Evolutionary conservation across 2,888 invertebrate species (phyloP).

Genomic region (Drosophila nigricruria): DNA sequence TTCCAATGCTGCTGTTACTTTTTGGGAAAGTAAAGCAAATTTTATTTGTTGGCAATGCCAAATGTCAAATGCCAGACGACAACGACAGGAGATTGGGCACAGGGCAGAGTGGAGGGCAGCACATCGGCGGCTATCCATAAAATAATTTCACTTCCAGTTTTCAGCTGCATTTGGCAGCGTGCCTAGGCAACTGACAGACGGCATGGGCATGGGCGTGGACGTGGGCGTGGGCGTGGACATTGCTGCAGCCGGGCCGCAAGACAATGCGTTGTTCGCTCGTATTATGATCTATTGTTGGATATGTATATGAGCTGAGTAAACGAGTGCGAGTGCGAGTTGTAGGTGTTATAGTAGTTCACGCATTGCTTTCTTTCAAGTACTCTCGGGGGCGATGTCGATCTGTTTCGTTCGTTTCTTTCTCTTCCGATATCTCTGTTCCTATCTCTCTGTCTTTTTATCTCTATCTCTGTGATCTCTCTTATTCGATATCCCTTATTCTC

Average conservation of each 20-base stretch:
- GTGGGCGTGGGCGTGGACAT: conserved; percentile 38
- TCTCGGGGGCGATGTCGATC: neutral
- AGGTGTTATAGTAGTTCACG: neutral
- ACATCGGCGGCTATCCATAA: conserved; percentile 1
- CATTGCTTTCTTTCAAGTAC: conserved; percentile 11
- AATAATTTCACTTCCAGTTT: conserved; percentile 45
- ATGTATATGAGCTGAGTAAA: neutral
- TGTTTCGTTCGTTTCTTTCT: neutral
- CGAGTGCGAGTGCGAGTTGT: neutral
- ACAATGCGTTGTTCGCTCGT: conserved; percentile 3
- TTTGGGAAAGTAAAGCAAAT: conserved; percentile 56
- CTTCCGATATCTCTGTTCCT: neutral
- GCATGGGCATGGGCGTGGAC: neutral
- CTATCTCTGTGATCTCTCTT: neutral
- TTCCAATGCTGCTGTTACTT: neutral
- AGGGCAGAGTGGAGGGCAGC: neutral
- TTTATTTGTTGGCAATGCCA: conserved; percentile 42
- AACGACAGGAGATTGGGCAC: neutral
- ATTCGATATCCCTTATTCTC: neutral
- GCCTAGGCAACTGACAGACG: conserved; percentile 2
- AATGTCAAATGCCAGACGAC: conserved; percentile 51
- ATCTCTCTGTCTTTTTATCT: neutral
- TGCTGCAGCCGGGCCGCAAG: conserved; percentile 33
- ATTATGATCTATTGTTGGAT: conserved; percentile 20
- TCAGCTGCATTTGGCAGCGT: conserved; percentile 30